Evolutionary conservation across 2,888 invertebrate genomes (phyloP).

Genomic region (Leptopterna dolabrata): DNA sequence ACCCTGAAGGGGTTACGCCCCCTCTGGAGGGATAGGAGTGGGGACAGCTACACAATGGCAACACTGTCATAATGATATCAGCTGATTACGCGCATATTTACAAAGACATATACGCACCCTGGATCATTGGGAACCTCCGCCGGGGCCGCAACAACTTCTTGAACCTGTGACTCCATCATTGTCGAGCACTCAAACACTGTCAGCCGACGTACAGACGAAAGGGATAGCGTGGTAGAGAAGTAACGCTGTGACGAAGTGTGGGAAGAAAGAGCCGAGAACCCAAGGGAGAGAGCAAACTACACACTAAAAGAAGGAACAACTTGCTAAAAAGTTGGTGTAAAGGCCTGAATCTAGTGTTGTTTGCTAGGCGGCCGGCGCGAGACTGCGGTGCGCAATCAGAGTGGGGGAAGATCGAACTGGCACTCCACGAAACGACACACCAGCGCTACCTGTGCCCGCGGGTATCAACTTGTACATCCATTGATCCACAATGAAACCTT

Average conservation of each 20-base stretch:
- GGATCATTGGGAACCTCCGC: conserved; percentile 88
- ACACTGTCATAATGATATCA: conserved; percentile 22
- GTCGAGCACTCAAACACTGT: conserved; percentile 45
- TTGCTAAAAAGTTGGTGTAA: conserved; percentile 56
- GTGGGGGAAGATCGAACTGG: conserved; percentile 58
- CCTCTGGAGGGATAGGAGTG: conserved; percentile 35
- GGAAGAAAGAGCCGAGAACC: conserved; percentile 44
- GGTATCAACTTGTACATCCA: conserved; percentile 23
- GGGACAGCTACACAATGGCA: conserved; percentile 23
- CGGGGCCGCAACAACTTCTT: conserved; percentile 81
- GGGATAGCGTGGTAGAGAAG: background rate
- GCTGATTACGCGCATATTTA: conserved; percentile 5
- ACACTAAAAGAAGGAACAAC: conserved; percentile 60
- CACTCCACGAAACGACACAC: background rate
- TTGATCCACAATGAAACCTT: conserved; percentile 45
- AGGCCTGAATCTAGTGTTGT: conserved; percentile 49
- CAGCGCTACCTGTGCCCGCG: conserved; percentile 32
- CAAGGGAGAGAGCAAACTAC: conserved; percentile 60
- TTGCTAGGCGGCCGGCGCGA: conserved; percentile 58
- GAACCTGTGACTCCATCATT: conserved; percentile 80
- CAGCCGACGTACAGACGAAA: conserved; percentile 42
- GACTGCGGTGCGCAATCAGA: conserved; percentile 57
- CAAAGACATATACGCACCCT: conserved; percentile 60
- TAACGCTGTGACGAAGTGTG: conserved; percentile 13
- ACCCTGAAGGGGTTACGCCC: conserved; percentile 43